These are phyloP conservation scores for Aphaenogaster ashmeadi DNA, from an alignment of 1,140 invertebrate species.

Conservation along the genomic window DNA sequence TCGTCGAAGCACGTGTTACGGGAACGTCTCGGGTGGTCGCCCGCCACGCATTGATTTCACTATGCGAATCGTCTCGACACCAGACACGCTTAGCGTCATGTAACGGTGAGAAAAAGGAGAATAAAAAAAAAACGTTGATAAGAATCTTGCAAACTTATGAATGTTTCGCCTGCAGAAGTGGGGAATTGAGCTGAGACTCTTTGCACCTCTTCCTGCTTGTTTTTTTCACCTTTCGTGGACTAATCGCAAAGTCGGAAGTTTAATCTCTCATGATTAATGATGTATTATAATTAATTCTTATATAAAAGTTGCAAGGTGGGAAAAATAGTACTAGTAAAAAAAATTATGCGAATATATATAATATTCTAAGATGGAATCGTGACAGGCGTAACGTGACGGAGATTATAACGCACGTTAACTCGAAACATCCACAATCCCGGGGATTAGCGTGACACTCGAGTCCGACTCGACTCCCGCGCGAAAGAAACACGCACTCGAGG, in stretches of 20 bases:
- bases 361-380: neutral
- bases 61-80: slow-evolving; percentile 42
- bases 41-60: slow-evolving; percentile 48
- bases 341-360: neutral
- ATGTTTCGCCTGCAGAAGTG: neutral
- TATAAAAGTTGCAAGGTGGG: neutral
- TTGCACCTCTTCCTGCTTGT: neutral
- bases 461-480: slow-evolving; percentile 23
- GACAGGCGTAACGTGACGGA: neutral
- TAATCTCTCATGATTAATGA: neutral
- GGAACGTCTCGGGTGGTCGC: slow-evolving; percentile 59
- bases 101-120: slow-evolving; percentile 36
- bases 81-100: neutral
- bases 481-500: slow-evolving; percentile 21
- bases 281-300: slow-evolving; percentile 7
- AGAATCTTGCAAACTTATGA: neutral
- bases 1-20: slow-evolving; percentile 54
- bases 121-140: slow-evolving; percentile 11
- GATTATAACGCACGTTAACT: slow-evolving; percentile 15
- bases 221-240: neutral
- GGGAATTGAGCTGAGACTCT: neutral
- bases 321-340: neutral
- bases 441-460: slow-evolving; percentile 34
- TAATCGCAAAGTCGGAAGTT: neutral
- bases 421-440: slow-evolving; percentile 7